Base-by-base conservation (phyloP, 2,113 vertebrate genomes). In the Serinus canaria region DNA sequence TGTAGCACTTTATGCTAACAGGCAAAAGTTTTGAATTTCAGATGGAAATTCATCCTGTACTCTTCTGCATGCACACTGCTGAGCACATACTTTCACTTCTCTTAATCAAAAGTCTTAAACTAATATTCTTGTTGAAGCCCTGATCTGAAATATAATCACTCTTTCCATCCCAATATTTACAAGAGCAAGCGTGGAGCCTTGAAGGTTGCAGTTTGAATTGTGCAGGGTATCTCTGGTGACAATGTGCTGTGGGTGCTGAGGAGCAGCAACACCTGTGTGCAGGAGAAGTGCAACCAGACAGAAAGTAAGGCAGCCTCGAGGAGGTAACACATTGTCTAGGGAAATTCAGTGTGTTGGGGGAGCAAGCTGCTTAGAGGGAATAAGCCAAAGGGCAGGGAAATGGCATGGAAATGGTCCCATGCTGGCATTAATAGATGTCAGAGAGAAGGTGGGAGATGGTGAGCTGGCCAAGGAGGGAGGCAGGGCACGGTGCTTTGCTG, bases 101-200 rank as follows among this genome's bases (percentile, higher is more conserved):
- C 49, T 13, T 72, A 91, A 92, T 90, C 77, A 87, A 14, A 27
- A 89, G 37, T 64, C 94, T 95, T 90, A 39, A 94, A 72, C 74
- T 80, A 91, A 75, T 68, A 79, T n/a, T 84, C 53, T 84, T 89
- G 46, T 60, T 78, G 66, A 92, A 85, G 73, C 41, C 23, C 87
- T 60, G 31, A 87, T 68, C 88, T 93, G 79, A 69, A 78, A 76
- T 66, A 69, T 69, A 90, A 87, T 82, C 43, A 83, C 77, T 89
- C 55, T 89, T 78, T 77, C 77, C 83, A 97, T 93, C 84, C 89
- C 94, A 96, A 95, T 94, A 97, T 95, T 96, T 94, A 89, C 73
- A 74, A 31, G 25, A 74, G 49, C 68, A 79, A 82, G 31, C 6
- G 83, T 55, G 55, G 75, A 63, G 80, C 80, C 69, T 62, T 49